Evolutionary conservation across 2,888 invertebrate species (phyloP).

Genomic region (Ophion ellenae): DNA sequence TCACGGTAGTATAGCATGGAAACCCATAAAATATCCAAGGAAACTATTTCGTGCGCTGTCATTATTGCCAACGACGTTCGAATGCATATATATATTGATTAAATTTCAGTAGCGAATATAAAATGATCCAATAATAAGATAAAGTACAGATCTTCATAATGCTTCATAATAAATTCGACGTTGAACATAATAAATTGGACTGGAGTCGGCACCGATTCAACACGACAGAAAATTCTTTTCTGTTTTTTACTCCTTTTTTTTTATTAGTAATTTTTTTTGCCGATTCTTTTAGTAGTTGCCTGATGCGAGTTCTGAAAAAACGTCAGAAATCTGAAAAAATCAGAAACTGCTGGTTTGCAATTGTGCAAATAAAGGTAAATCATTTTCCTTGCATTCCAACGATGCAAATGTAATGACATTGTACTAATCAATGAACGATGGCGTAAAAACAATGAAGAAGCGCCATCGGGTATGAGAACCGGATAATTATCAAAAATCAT

Average conservation of each 20-base stretch:
- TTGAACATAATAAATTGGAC: neutral
- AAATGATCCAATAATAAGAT: neutral
- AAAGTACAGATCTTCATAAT: neutral
- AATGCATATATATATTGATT: neutral
- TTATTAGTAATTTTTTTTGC: neutral
- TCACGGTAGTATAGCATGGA: neutral
- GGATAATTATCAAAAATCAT: neutral
- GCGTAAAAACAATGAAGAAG: neutral
- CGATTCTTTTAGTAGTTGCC: neutral
- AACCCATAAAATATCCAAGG: neutral
- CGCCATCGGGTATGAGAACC: neutral
- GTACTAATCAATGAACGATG: neutral
- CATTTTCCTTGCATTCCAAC: neutral
- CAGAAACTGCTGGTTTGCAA: neutral
- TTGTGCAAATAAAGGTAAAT: neutral
- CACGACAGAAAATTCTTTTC: neutral
- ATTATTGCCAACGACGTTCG: neutral
- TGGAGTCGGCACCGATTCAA: neutral
- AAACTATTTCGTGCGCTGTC: neutral
- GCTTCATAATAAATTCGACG: neutral
- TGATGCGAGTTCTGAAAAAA: neutral
- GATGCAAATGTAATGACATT: neutral
- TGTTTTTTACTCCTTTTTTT: neutral
- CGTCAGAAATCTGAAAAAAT: too few species aligned
- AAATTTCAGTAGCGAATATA: neutral